Evolutionary conservation across 2,113 vertebrate genomes (phyloP), one percentile per base, ranked within the genome.

Genomic region (Mustela lutreola): DNA sequence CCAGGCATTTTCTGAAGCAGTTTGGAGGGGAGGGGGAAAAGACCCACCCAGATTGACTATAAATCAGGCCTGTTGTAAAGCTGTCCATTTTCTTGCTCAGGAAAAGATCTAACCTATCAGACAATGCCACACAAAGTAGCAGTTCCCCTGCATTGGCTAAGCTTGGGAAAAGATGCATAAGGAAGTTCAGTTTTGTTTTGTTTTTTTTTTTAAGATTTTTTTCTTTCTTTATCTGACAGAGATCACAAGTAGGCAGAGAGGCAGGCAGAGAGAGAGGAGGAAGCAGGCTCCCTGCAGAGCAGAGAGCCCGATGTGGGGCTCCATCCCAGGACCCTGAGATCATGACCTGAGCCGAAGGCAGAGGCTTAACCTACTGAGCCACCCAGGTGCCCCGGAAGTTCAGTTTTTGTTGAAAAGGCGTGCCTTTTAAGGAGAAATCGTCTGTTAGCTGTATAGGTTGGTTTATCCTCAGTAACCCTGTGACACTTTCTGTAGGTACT

Each of bases 61-160:
- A 98, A 97, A 95, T 97, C 93, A 78, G 26, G 31, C 22, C 91
- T 92, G 11, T 26, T 0, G 4, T 95, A 97, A 96, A 97, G 45
- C 89, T 94, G 58, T 96, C 88, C 48, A 89, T 67, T 42, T 98
- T 98, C 75, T 97, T 70, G 50, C 24, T 81, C 22, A 1, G 70
- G 90, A 63, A 89, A 86, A 92, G 63, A 88, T 94, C 42, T 90
- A 92, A 5, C 82, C 95, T 97, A 89, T 97, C 90, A 91, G 95
- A 95, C 82, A 6, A 0, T 98, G 94, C 92, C 93, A 89, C 95
- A 73, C 82, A 90, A 84, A 62, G 96, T 97, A 95, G 94, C 71
- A 31, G 85, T 93, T 96, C 70, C 53, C 7, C 2, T 86, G 88
- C 10, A 33, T 92, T 95, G 91, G 75, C 31, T 97, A 67, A 75